These are phyloP conservation scores for Vesta saturnalis DNA, from an alignment of 2,888 invertebrate species.

Conservation along the genomic window DNA sequence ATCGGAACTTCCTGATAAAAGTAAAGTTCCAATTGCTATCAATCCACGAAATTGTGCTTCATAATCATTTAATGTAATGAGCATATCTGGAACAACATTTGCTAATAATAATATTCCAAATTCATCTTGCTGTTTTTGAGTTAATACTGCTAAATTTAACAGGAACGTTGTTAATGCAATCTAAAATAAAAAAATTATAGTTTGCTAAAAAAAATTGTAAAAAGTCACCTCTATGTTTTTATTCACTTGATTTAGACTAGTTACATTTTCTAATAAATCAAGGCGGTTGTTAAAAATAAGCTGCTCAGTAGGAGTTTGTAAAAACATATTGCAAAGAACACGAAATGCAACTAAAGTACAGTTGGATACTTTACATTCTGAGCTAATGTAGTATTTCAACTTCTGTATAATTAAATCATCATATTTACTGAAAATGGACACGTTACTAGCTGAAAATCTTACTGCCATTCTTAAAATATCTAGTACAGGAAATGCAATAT, in stretches of 20 bases:
- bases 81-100: slow-evolving; percentile 66
- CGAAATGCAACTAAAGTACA: slow-evolving; percentile 84
- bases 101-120: slow-evolving; percentile 63
- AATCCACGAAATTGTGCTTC: slow-evolving; percentile 82
- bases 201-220: neutral
- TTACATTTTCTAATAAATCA: slow-evolving; percentile 65
- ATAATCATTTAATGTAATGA: slow-evolving; percentile 69
- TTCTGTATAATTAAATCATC: slow-evolving; percentile 54
- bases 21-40: slow-evolving; percentile 80
- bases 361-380: slow-evolving; percentile 65
- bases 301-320: slow-evolving; percentile 73
- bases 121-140: slow-evolving; percentile 67
- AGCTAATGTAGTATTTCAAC: slow-evolving; percentile 52
- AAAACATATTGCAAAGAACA: slow-evolving; percentile 83
- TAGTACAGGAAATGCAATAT: slow-evolving; percentile 87
- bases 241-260: slow-evolving; percentile 66
- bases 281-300: slow-evolving; percentile 69
- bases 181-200: slow-evolving; percentile 60
- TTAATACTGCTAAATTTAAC: slow-evolving; percentile 76
- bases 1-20: slow-evolving; percentile 63
- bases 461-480: slow-evolving; percentile 88
- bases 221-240: slow-evolving; percentile 72
- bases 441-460: slow-evolving; percentile 65
- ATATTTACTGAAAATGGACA: slow-evolving; percentile 66
- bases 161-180: slow-evolving; percentile 78